Percentiles rank a stretch among this genome's conserved stretches.
Conservation (phyloP, 1,140 invertebrate genomes). For the Trichonephila inaurata region DNA sequence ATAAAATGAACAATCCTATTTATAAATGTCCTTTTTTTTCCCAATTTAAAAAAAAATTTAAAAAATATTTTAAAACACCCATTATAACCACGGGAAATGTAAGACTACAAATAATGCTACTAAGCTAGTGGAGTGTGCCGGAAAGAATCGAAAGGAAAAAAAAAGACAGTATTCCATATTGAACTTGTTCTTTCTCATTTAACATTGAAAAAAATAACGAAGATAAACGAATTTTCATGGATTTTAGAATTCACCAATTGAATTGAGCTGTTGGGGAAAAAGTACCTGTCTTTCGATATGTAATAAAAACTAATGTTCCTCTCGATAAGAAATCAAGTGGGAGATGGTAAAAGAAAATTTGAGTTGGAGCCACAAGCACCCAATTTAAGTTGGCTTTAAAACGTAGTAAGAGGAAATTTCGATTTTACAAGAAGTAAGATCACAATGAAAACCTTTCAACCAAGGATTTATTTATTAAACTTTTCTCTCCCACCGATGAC, state of each 20-base stretch:
- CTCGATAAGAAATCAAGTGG: background rate
- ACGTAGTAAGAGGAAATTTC: conserved; percentile 43
- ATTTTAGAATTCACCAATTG: background rate
- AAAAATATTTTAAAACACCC: too few relatives aligned
- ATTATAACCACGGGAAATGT: too few relatives aligned
- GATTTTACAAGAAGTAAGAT: conserved; percentile 44
- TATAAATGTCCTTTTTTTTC: too few relatives aligned
- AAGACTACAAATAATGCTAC: too few relatives aligned
- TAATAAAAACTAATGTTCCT: conserved; percentile 70
- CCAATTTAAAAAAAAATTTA: too few relatives aligned
- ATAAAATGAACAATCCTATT: too few relatives aligned
- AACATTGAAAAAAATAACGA: background rate
- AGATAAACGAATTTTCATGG: background rate
- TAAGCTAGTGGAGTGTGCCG: too few relatives aligned
- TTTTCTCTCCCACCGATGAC: conserved; percentile 20
- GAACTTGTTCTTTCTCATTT: background rate
- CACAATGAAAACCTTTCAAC: conserved; percentile 62
- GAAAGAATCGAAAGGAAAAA: too few relatives aligned
- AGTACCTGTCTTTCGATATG: background rate
- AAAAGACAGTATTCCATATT: too few relatives aligned
- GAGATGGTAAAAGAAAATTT: conserved; percentile 1
- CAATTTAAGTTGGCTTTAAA: conserved; percentile 64
- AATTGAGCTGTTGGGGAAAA: background rate
- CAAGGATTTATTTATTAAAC: conserved; percentile 62
- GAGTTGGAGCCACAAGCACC: background rate